These are phyloP conservation scores for Cheilosia variabilis DNA, from an alignment of 2,888 invertebrate genomes.

Conservation along the genomic window DNA sequence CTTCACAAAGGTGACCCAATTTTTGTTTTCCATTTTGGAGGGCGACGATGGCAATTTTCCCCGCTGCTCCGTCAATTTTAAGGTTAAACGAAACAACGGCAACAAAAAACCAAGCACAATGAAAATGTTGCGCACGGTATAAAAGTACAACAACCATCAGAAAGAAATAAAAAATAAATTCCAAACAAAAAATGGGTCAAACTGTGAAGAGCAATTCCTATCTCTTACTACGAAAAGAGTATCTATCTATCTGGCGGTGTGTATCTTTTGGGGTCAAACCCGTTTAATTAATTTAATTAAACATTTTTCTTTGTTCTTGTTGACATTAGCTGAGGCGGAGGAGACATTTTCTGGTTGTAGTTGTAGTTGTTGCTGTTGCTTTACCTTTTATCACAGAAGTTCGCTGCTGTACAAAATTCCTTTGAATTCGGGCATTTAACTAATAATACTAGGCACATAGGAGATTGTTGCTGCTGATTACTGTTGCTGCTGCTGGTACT, in stretches of 20 bases:
- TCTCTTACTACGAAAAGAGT: conserved; percentile 39
- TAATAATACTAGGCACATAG: conserved; percentile 84
- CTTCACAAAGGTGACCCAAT: conserved; percentile 61
- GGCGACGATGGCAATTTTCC: conserved; percentile 9
- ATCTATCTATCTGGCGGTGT: conserved; percentile 65
- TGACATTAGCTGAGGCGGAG: conserved; percentile 9
- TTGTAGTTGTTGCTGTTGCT: not conserved
- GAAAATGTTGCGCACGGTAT: conserved; percentile 29
- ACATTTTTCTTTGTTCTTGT: conserved; percentile 11
- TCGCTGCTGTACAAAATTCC: conserved; percentile 83
- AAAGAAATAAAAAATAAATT: not conserved
- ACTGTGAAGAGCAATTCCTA: conserved; percentile 67
- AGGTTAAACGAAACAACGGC: conserved; percentile 66
- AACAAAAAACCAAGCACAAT: conserved; percentile 25
- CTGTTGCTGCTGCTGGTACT: conserved; percentile 78
- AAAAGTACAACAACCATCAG: conserved; percentile 16
- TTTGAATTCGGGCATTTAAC: conserved; percentile 84
- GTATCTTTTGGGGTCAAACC: conserved; percentile 63
- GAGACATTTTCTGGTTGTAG: not conserved
- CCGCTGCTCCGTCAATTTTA: conserved; percentile 52
- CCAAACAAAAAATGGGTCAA: conserved; percentile 66
- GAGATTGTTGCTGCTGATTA: conserved; percentile 81
- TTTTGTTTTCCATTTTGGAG: conserved; percentile 30
- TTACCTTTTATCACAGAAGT: conserved; percentile 84
- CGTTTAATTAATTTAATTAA: conserved; percentile 62